Evolutionary conservation across 2,113 vertebrate species (phyloP), one percentile per base, ranked within the genome.

Genomic region (Pteropus alecto): DNA sequence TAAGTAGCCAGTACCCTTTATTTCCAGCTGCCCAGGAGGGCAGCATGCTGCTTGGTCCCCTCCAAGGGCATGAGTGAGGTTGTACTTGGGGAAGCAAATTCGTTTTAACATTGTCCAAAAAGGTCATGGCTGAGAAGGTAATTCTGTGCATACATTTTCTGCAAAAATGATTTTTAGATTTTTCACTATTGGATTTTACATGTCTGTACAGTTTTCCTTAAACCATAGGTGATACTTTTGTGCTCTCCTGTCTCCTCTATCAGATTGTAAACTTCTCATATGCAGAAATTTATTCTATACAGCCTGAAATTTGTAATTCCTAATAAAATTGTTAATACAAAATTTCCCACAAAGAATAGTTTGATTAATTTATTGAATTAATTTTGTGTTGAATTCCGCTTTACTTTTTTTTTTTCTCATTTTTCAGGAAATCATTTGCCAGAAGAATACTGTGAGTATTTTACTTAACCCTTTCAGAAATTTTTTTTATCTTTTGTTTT

Each of bases 391-490:
- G 86, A 46, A 76, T 15, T 71, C 90, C 63, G 24, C 74, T 86
- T 71, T 93, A 35, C 41, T 60, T 86, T 91, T 84, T 70, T 46
- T 26, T 97, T 95, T 35, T 96, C 43, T 96, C 97, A 96, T 98
- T 94, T 98, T 99, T 87, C 98, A 99, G 99, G 99, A 99, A 97
- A 99, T 99, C 67, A 99, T 99, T 98, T 99, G 99, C 98, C 99
- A 99, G 99, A 99, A 99, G 99, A 99, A 99, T 99, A 99, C 99
- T 98, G 99, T 99, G 98, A 99, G 99, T 99, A 97, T 91, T 84
- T 48, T 60, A 70, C 48, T 95, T 76, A 85, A 38, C 1, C 73
- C 74, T 96, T 97, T 15, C 54, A 95, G 48, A 93, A 90, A n/a
- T n/a, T n/a, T 48, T 86, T 87, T 30, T 51, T 67, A 43, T 92